A percentile compares a stretch with the other conserved stretches of the same genome.
phyloP scores from a whole-genome alignment of 2,888 invertebrate genomes.

The Hybos culiciformis region DNA sequence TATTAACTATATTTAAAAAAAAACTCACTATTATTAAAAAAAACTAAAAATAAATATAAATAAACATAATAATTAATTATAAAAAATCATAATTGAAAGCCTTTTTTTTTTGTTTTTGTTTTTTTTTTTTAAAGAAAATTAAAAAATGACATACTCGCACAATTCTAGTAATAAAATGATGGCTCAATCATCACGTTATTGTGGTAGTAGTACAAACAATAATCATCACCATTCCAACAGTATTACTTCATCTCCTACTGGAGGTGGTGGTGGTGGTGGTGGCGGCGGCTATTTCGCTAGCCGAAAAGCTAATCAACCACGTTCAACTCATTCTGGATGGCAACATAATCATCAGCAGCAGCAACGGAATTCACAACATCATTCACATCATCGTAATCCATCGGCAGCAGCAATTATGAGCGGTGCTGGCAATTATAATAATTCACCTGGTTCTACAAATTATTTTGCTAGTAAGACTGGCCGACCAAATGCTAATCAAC shows the following conservation, averaged over 20 bases:
- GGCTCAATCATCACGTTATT: conserved; percentile 18
- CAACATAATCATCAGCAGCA: conserved; percentile 15
- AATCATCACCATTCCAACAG: conserved; percentile 37
- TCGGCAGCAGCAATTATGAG: conserved; percentile 16
- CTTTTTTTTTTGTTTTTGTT: no score
- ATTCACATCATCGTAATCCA: conserved; percentile 8
- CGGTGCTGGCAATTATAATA: conserved; percentile 10
- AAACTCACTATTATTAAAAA: conserved; percentile 26
- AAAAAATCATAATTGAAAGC: no score
- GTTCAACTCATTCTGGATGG: conserved; percentile 16
- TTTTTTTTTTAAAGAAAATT: no score
- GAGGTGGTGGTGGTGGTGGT: conserved; percentile 18
- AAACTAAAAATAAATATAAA: conserved; percentile 21
- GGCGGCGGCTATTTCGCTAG: conserved; percentile 21
- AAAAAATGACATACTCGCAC: conserved; percentile 36
- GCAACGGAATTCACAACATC: conserved; percentile 14
- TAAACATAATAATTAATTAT: no score
- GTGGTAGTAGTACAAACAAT: conserved; percentile 19
- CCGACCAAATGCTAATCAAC: conserved; percentile 4
- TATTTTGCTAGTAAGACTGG: conserved; percentile 17
- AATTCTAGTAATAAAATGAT: conserved; percentile 35
- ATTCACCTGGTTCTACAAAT: conserved; percentile 16
- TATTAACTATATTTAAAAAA: no score
- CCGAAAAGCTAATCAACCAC: conserved; percentile 21
- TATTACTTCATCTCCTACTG: conserved; percentile 27